Evolutionary conservation across 2,113 vertebrate species (phyloP).

Genomic region (Vicugna pacos): DNA sequence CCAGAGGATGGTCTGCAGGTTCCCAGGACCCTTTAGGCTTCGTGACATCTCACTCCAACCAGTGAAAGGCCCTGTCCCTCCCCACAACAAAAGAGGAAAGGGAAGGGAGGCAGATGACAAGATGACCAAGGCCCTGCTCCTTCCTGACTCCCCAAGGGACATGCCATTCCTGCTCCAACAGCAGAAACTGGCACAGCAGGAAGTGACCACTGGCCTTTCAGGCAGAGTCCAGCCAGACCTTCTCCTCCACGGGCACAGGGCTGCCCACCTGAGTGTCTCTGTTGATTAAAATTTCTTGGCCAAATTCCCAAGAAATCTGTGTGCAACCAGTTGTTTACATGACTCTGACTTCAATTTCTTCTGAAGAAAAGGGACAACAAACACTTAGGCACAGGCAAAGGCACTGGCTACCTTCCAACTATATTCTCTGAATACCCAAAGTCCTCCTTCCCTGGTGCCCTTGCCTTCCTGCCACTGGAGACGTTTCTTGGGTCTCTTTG

Average conservation of each 20-base stretch:
- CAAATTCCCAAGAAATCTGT: neutral
- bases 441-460: neutral
- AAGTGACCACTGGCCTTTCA: neutral
- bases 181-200: neutral
- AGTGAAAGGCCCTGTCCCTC: neutral
- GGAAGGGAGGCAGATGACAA: neutral
- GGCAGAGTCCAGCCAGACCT: neutral
- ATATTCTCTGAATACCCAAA: slow-evolving; percentile 8
- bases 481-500: neutral
- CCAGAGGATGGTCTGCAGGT: neutral
- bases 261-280: neutral
- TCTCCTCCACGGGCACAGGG: neutral
- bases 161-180: neutral
- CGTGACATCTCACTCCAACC: neutral
- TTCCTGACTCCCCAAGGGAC: neutral
- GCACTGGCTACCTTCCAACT: neutral
- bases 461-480: neutral
- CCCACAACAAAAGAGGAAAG: neutral
- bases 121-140: neutral
- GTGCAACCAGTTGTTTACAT: slow-evolving; percentile 19
- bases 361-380: neutral
- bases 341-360: slow-evolving; percentile 38
- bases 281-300: neutral
- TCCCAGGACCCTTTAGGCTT: neutral
- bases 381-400: slow-evolving; percentile 10